These are phyloP conservation scores for Anguilla anguilla DNA, from an alignment of 2,797 vertebrate species.

Conservation along the genomic window DNA sequence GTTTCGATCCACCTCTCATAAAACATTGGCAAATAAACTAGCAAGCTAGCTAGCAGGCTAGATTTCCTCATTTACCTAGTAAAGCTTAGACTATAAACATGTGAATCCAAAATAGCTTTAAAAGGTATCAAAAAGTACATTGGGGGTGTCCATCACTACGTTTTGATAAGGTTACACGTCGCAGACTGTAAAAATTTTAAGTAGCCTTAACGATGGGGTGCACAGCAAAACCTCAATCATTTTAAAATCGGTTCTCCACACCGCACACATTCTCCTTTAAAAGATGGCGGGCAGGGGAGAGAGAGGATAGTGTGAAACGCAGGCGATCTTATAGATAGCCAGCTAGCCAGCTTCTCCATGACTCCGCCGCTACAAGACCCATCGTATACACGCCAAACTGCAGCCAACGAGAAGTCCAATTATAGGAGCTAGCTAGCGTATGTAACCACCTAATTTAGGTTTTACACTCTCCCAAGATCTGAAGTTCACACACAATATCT, in stretches of 20 bases:
- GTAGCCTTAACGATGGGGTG: background rate
- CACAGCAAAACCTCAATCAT: constrained; percentile 16
- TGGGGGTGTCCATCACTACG: too few relatives aligned
- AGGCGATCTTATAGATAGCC: constrained; percentile 45
- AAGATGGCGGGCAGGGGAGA: constrained; percentile 81
- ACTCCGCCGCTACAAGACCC: constrained; percentile 27
- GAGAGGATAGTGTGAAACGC: constrained; percentile 50
- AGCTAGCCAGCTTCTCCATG: constrained; percentile 37
- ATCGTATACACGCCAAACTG: background rate
- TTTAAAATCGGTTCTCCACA: constrained; percentile 25
- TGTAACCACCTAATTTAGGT: background rate
- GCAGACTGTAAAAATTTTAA: background rate
- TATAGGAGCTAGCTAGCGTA: constrained; percentile 8
- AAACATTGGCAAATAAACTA: background rate
- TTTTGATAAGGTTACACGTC: background rate
- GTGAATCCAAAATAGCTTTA: background rate
- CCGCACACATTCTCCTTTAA: constrained; percentile 57
- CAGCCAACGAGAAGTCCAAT: background rate
- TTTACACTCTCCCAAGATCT: constrained; percentile 25
- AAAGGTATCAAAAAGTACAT: background rate
- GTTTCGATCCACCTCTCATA: background rate
- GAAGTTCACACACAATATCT: constrained; percentile 54
- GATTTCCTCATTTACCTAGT: background rate
- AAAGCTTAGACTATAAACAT: background rate
- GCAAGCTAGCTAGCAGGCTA: background rate